Evolutionary conservation across 2,888 invertebrate genomes (phyloP), one percentile per base, ranked within the genome.

Genomic region (Coleophora flavipennella): DNA sequence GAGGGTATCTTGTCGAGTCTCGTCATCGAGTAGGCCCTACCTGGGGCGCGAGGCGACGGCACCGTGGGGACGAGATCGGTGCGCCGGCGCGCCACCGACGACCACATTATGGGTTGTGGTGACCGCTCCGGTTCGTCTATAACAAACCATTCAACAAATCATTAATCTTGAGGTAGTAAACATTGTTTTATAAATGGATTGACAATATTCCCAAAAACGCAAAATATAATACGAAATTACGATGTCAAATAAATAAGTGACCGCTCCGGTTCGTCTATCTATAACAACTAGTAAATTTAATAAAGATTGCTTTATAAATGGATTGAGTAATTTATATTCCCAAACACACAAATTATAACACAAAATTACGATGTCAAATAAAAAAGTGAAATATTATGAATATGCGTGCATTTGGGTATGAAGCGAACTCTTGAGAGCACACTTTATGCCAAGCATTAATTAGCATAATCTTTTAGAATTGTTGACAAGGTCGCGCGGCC

Each of bases 21-120:
- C 67, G 95, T 93, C 95, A 96, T 95, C 77, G 95, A 95, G 87
- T 92, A 92, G 67, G 95, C 95, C 89, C 95, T 94, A 83, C 83
- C 84, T 81, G 83, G 80, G 47, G 78, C 74, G 49, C 81, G 72
- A 36, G 78, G 72, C 33, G 79, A 90, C 57, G 95, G 94, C 76
- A 93, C 89, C 57, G 95, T 95, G 51, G 96, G 96, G 86, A 94
- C 93, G 70, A 96, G 87, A 87, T 96, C 95, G 49, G 95, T 95
- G 81, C 93, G 92, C 62, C 94, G 90, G 59, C 94, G 90, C 62
- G 93, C 93, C 65, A 92, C 92, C 50, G 92, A 91, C 53, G 90
- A 90, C 87, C 91, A 92, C 75, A 89, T 86, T 58, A 89, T 86
- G 43, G 89, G 86, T 65, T 73, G 77, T 29, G 67, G 67, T 13